phyloP scores from a whole-genome alignment of 2,113 vertebrate species.

The Promerops cafer region DNA sequence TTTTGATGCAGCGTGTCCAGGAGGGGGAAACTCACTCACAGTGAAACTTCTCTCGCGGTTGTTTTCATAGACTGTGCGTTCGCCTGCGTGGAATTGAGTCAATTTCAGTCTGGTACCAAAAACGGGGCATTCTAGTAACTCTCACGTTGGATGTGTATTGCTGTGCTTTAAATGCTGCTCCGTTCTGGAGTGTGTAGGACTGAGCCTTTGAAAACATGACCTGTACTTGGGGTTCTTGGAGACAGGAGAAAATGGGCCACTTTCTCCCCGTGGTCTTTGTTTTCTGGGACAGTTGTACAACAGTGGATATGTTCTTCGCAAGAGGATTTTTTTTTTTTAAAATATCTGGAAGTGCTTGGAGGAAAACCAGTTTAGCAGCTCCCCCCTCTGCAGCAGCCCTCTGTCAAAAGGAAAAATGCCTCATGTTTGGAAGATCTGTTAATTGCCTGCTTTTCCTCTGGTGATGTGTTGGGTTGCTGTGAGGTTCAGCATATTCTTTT shows the following conservation, averaged over 20 bases:
- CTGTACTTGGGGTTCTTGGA: constrained; percentile 47
- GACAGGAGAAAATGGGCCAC: constrained; percentile 70
- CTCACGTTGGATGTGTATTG: fast-evolving
- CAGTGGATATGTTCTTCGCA: background rate
- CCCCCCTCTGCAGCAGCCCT: background rate
- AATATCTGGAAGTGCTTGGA: background rate
- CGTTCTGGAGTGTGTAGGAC: background rate
- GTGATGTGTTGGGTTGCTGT: background rate
- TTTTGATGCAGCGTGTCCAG: constrained; percentile 11
- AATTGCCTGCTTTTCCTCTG: background rate
- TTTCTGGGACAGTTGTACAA: constrained; percentile 75
- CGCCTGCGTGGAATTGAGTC: background rate
- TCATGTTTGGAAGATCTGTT: background rate
- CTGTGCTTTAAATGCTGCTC: background rate
- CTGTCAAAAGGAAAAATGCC: background rate
- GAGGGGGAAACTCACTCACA: constrained; percentile 25
- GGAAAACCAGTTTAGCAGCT: constrained; percentile 27
- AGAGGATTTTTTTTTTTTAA: background rate
- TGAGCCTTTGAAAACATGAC: constrained; percentile 28
- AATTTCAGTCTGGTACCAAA: background rate
- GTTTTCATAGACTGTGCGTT: background rate
- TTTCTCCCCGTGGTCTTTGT: constrained; percentile 70
- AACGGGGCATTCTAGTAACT: background rate
- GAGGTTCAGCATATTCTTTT: background rate
- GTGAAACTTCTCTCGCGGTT: background rate